phyloP scores from a whole-genome alignment of 2,888 invertebrate genomes.

The Scaptodrosophila latifasciaeformis region DNA sequence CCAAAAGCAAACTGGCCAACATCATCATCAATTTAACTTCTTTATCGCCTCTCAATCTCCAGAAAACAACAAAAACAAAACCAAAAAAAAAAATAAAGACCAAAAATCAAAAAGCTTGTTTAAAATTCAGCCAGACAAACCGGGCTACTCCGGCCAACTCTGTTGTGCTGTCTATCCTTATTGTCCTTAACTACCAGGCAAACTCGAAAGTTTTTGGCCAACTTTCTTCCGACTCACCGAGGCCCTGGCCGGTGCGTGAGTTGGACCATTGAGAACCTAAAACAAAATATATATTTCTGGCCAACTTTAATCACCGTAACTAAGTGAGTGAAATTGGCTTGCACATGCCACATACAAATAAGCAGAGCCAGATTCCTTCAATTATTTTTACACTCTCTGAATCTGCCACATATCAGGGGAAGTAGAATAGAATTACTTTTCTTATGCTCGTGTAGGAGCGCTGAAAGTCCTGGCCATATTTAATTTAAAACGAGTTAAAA shows the following conservation, averaged over 20 bases:
- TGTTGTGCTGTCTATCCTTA: slow-evolving; percentile 6
- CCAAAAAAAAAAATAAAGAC: too few relatives aligned
- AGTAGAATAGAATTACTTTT: not conserved
- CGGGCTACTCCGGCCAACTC: slow-evolving; percentile 16
- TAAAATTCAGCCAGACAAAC: slow-evolving; percentile 40
- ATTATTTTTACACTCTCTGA: slow-evolving; percentile 29
- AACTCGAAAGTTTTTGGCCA: not conserved
- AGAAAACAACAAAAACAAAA: too few relatives aligned
- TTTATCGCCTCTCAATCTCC: too few relatives aligned
- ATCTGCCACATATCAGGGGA: not conserved
- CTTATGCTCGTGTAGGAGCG: not conserved
- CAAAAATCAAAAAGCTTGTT: too few relatives aligned
- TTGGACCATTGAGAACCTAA: too few relatives aligned
- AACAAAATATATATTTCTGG: too few relatives aligned
- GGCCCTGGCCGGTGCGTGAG: too few relatives aligned
- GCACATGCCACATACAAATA: slow-evolving; percentile 17
- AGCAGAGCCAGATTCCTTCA: slow-evolving; percentile 24
- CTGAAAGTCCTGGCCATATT: slow-evolving; percentile 14
- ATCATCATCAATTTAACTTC: too few relatives aligned
- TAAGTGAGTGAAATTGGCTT: too few relatives aligned
- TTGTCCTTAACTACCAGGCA: not conserved
- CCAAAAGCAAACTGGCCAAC: too few relatives aligned
- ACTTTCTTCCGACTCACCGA: not conserved
- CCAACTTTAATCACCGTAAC: too few relatives aligned
- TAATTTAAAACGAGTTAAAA: slow-evolving; percentile 32